Base-by-base conservation (phyloP, 2,797 vertebrate genomes). In the Holocentrus rufus region DNA sequence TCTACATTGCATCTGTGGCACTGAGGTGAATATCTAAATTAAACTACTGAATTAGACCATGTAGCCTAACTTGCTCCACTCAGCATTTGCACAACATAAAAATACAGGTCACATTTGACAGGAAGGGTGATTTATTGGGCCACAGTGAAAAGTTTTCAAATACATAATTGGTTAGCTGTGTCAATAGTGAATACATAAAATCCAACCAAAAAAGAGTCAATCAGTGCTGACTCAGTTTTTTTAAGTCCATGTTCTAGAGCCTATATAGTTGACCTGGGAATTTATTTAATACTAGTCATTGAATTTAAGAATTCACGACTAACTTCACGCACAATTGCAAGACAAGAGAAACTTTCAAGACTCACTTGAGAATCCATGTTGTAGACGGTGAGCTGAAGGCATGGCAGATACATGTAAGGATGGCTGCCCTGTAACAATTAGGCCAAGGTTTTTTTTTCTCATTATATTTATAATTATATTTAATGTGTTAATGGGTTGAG, bases 121-220 rank as follows among this genome's bases (percentile, higher is more conserved):
- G 58, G 7, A 39, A 13, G 18, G 60, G 56, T 63, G 62, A 74
- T 74, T 74, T 59, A 67, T 55, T 36, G 39, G 52, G 55, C 44
- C 11, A 22, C 22, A 56, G 36, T 22, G 39, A 58, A 73, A 70
- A 23, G 20, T 64, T 72, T 55, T 60, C n/a, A 22, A 65, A 55
- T 55, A 53, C n/a, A 59, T 60, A 59, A 68, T 55, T 71, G 39
- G 30, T 36, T 22, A n/a, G 9, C 31, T 65, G 25, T 50, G 20
- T 66, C 49, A n/a, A n/a, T n/a, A n/a, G n/a, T n/a, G n/a, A n/a
- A n/a, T n/a, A n/a, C n/a, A n/a, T n/a, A n/a, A 50, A 73, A 72
- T 69, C 75, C 36, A 50, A 67, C 66, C 39, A 52, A 44, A 13
- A 44, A 44, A 57, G 57, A 57, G 58, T 67, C 70, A 60, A 27